Evolutionary conservation across 2,797 vertebrate genomes (phyloP).

Genomic region (Sandelia bainsii): DNA sequence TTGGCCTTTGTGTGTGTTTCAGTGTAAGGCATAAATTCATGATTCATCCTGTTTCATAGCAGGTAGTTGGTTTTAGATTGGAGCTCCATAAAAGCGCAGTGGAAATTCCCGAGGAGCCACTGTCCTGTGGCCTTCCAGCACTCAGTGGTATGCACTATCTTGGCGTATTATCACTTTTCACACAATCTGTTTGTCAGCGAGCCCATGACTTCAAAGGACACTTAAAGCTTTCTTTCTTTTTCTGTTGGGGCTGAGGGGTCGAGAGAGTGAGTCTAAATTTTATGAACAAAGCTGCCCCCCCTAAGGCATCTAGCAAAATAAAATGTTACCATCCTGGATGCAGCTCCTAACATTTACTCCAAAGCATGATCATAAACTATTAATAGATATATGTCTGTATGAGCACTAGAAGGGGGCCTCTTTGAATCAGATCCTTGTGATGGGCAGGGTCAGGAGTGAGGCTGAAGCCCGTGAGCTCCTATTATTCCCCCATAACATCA

Average conservation of each 20-base stretch:
- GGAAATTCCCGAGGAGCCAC: slow-evolving; percentile 67
- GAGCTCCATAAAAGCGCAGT: slow-evolving; percentile 68
- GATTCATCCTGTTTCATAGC: slow-evolving; percentile 72
- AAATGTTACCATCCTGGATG: slow-evolving; percentile 77
- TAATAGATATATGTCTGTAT: slow-evolving; percentile 79
- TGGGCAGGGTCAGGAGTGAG: slow-evolving; percentile 55
- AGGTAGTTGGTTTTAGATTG: slow-evolving; percentile 60
- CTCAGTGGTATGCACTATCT: slow-evolving; percentile 60
- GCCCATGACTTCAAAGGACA: slow-evolving; percentile 69
- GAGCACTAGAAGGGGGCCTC: slow-evolving; percentile 63
- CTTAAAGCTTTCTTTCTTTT: slow-evolving; percentile 73
- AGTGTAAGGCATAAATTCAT: slow-evolving; percentile 56
- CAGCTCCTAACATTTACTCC: slow-evolving; percentile 80
- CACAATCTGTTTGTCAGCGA: slow-evolving; percentile 74
- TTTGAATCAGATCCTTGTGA: slow-evolving; percentile 74
- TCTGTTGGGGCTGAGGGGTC: slow-evolving; percentile 53
- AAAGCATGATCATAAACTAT: slow-evolving; percentile 84
- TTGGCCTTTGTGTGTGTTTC: slow-evolving; percentile 40
- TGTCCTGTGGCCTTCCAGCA: slow-evolving; percentile 67
- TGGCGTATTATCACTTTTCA: slow-evolving; percentile 64
- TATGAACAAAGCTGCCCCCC: slow-evolving; percentile 67
- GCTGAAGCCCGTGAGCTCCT: slow-evolving; percentile 48
- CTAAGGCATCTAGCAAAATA: slow-evolving; percentile 73
- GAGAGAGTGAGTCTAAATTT: slow-evolving; percentile 68
- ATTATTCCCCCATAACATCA: slow-evolving; percentile 60